Conservation (phyloP, 2,113 vertebrate genomes). For the Petrocephalus microphthalmus region DNA sequence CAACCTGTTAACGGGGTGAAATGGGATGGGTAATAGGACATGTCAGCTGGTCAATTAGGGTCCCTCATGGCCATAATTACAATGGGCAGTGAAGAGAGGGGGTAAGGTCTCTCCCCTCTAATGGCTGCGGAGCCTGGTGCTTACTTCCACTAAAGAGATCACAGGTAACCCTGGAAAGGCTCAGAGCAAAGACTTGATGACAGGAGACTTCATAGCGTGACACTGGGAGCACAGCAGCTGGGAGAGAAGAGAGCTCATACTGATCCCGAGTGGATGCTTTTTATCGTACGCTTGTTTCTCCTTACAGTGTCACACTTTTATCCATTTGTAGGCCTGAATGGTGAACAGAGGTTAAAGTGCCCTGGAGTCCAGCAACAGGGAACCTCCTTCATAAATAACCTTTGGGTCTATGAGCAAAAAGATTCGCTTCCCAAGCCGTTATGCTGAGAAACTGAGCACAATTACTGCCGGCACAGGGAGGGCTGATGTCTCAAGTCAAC, state of each 20-base stretch:
- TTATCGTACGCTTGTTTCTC: neutral
- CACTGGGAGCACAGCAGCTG: neutral
- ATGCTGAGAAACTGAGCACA: neutral
- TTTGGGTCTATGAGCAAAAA: neutral
- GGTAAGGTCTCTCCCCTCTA: neutral
- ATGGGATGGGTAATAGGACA: constrained; percentile 13
- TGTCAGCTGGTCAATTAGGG: constrained; percentile 24
- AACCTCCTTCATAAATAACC: neutral
- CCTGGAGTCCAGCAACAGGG: neutral
- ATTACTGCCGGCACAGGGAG: neutral
- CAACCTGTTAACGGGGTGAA: constrained; percentile 21
- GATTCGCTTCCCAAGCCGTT: neutral
- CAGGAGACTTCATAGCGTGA: neutral
- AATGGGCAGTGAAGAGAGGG: neutral
- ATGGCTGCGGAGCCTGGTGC: neutral
- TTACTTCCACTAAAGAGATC: neutral
- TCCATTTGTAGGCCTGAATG: neutral
- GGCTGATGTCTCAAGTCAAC: neutral
- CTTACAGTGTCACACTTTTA: neutral
- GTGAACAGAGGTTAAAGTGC: neutral
- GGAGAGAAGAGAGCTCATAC: neutral
- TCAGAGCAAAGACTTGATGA: neutral
- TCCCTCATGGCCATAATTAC: constrained; percentile 19
- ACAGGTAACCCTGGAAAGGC: neutral
- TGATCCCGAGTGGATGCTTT: no score